Conservation (phyloP, 2,888 invertebrate genomes). For the Dichetophora obliterata region DNA sequence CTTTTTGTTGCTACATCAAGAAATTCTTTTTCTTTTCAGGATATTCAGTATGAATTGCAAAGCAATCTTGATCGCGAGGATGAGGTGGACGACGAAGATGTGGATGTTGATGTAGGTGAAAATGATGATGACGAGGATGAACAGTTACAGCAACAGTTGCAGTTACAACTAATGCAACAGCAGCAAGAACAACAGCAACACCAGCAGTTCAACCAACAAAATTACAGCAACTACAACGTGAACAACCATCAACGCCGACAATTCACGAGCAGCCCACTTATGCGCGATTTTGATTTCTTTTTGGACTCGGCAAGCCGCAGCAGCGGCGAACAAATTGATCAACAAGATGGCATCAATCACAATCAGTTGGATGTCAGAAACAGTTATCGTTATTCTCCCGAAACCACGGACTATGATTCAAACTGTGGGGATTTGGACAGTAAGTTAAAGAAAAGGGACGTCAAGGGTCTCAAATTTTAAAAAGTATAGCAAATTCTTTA, state of each 20-base stretch:
- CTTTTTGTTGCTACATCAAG: slow-evolving; percentile 35
- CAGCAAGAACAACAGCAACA: slow-evolving; percentile 49
- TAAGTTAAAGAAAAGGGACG: slow-evolving; percentile 75
- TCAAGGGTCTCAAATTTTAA: no score
- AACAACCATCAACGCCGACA: slow-evolving; percentile 54
- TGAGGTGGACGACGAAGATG: slow-evolving; percentile 50
- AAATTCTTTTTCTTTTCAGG: slow-evolving; percentile 62
- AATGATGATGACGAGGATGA: slow-evolving; percentile 54
- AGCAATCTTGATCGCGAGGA: slow-evolving; percentile 62
- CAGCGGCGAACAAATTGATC: slow-evolving; percentile 68
- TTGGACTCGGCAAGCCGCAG: slow-evolving; percentile 69
- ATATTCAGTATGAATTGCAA: slow-evolving; percentile 73
- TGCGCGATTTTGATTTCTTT: slow-evolving; percentile 69
- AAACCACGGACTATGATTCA: slow-evolving; percentile 93
- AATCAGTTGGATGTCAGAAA: slow-evolving; percentile 66
- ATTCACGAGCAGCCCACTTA: slow-evolving; percentile 62
- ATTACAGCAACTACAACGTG: slow-evolving; percentile 44
- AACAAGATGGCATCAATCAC: slow-evolving; percentile 68
- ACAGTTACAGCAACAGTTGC: slow-evolving; percentile 49
- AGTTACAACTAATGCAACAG: slow-evolving; percentile 50
- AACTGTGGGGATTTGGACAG: slow-evolving; percentile 88
- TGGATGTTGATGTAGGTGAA: slow-evolving; percentile 58
- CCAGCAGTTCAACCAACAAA: slow-evolving; percentile 48
- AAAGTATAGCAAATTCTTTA: no score
- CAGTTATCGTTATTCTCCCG: slow-evolving; percentile 91